Percentiles rank a stretch among this genome's conserved stretches.
phyloP scores from a whole-genome alignment of 2,113 vertebrate species.

The Ceyx margarethae region DNA sequence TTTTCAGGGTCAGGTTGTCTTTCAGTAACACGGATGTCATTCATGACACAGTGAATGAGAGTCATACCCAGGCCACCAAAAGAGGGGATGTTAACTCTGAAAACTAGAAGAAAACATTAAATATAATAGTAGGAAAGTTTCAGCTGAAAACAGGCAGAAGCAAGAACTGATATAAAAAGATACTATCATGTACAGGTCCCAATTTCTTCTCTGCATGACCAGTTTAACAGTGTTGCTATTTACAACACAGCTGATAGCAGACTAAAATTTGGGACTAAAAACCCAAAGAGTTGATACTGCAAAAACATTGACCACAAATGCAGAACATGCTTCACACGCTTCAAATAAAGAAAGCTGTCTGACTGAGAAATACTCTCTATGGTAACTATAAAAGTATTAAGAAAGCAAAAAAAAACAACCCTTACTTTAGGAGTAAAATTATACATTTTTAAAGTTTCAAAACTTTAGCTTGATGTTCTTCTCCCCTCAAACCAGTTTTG shows the following conservation, averaged over 20 bases:
- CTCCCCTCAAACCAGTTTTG: not conserved
- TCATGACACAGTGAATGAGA: constrained; percentile 49
- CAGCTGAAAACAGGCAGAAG: not conserved
- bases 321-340: not conserved
- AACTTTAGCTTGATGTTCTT: not conserved
- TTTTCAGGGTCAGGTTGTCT: constrained; percentile 49
- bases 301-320: not conserved
- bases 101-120: constrained; percentile 21
- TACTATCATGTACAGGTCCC: not conserved
- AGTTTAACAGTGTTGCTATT: not conserved
- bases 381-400: not conserved
- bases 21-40: constrained; percentile 6
- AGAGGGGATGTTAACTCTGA: constrained; percentile 30
- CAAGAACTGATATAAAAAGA: not conserved
- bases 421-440: not conserved
- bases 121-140: not conserved
- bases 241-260: not conserved
- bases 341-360: not conserved
- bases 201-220: not conserved
- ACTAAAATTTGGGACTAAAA: not conserved
- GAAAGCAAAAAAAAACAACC: not conserved
- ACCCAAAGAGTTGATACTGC: fast-evolving
- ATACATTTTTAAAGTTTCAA: not conserved
- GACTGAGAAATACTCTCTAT: not conserved
- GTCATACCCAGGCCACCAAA: constrained; percentile 13